Evolutionary conservation across 2,113 vertebrate species (phyloP).

Genomic region (Alethe castanea): DNA sequence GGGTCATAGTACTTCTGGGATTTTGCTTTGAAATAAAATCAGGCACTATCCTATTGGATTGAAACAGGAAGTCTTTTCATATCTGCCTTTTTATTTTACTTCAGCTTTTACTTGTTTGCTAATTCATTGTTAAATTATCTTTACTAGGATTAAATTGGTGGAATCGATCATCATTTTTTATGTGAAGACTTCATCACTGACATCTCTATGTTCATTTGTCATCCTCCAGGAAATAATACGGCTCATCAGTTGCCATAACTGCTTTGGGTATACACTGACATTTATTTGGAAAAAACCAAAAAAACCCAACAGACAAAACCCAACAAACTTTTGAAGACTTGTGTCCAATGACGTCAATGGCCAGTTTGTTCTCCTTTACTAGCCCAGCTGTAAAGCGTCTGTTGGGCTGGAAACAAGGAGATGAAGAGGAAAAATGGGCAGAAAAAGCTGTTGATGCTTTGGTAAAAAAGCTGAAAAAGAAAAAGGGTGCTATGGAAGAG

Average conservation of each 20-base stretch:
- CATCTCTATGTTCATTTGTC: not conserved
- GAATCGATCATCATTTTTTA: not conserved
- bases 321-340: conserved; percentile 63
- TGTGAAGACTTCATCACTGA: not conserved
- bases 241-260: conserved; percentile 2
- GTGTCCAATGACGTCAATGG: conserved; percentile 90
- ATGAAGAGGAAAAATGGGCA: conserved; percentile 99
- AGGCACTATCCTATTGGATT: not conserved
- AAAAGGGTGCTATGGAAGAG: conserved; percentile 98
- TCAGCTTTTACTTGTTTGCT: not conserved
- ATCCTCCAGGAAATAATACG: conserved; percentile 1
- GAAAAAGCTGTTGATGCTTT: conserved; percentile 97
- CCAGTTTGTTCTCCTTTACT: conserved; percentile 99
- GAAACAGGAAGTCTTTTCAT: not conserved
- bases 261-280: not conserved
- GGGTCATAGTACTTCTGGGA: not conserved
- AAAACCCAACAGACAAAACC: not conserved
- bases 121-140: not conserved
- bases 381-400: conserved; percentile 97
- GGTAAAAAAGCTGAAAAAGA: conserved; percentile 98
- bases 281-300: conserved; percentile 6
- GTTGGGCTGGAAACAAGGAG: conserved; percentile 99
- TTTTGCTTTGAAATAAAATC: not conserved
- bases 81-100: not conserved
- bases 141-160: not conserved